phyloP scores from a whole-genome alignment of 2,113 vertebrate species.

The Callospermophilus lateralis region DNA sequence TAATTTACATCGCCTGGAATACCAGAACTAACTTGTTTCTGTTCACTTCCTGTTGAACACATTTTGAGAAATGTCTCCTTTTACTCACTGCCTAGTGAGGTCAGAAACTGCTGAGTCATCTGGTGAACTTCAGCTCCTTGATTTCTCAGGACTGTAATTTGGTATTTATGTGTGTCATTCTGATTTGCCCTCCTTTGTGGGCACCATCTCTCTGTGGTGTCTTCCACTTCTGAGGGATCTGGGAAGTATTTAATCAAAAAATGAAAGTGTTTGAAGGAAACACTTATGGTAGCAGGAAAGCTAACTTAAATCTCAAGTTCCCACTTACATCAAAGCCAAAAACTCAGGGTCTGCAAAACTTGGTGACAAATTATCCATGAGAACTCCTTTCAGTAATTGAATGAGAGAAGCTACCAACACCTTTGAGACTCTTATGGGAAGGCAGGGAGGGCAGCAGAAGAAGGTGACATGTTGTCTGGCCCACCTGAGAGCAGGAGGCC shows the following conservation, averaged over 20 bases:
- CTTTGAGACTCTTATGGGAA: too few relatives aligned
- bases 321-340: not conserved
- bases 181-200: not conserved
- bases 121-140: not conserved
- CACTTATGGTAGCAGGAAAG: not conserved
- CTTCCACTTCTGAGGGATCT: not conserved
- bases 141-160: not conserved
- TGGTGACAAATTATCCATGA: not conserved
- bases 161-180: not conserved
- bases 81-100: not conserved
- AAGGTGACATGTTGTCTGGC: not conserved
- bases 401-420: not conserved
- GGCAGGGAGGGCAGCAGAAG: not conserved
- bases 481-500: not conserved
- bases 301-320: not conserved
- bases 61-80: conserved; percentile 15
- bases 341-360: not conserved
- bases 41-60: not conserved
- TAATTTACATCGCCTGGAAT: not conserved
- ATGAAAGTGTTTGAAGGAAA: not conserved
- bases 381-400: not conserved
- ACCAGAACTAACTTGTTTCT: not conserved
- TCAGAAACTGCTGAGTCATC: not conserved
- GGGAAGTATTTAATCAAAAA: conserved; percentile 48
- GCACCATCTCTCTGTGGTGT: not conserved